Evolutionary conservation across 2,797 vertebrate genomes (phyloP), one percentile per base, ranked within the genome.

Genomic region (Aeoliscus strigatus): DNA sequence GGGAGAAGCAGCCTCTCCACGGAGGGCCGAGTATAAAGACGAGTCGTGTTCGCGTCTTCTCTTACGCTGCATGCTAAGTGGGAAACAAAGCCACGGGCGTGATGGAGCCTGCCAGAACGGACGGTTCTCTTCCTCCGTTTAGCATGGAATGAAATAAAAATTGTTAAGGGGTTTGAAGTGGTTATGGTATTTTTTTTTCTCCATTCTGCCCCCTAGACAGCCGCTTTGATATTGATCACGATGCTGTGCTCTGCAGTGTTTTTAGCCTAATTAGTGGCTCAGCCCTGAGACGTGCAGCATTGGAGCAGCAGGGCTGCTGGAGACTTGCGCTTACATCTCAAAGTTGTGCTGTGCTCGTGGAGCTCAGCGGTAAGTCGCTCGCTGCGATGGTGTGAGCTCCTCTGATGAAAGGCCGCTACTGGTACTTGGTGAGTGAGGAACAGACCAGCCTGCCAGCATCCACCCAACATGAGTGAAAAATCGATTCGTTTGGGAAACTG

Each of bases 221-320:
- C 75, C 64, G 73, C 81, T 87, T 87, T 87, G 84, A 86, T 87
- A 87, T 86, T 28, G 81, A 87, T 86, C 81, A 74, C 39, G 76
- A 68, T 70, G 65, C 79, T 57, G 51, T 53, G 70, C 71, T 74
- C 69, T 58, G 75, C 83, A 59, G 73, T 73, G 70, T 79, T 84
- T 81, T 83, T 75, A 77, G 64, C 77, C 81, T 87, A 82, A 84
- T 88, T 88, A 88, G 67, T 32, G 4, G 48, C 59, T 78, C 59
- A 75, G 77, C 79, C 78, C 77, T 70, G 75, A 79, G 71, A 80
- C 47, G 58, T 64, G 54, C 70, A 65, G 66, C 68, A 66, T 61
- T 21, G 53, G 53, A 73, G 63, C 67, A 70, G 73, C 70, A 21
- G 71, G 67, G 48, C 55, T 56, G 63, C 74, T 51, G 36, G 41